Conservation (phyloP, 1,140 invertebrate genomes). For the Apis mellifera region DNA sequence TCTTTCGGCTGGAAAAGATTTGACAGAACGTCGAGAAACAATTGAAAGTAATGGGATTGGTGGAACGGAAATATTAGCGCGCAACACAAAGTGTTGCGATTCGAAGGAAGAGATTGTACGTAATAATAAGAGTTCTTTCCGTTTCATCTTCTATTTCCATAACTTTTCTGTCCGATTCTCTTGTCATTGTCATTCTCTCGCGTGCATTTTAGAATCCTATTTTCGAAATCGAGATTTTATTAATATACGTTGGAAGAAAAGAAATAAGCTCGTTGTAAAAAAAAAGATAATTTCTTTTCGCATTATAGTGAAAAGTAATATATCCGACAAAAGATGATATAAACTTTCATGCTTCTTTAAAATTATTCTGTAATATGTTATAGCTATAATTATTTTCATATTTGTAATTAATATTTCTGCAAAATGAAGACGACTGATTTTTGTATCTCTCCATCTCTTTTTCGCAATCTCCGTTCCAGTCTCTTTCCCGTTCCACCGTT, state of each 20-base stretch:
- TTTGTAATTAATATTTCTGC: neutral
- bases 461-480: too few relatives aligned
- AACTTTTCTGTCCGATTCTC: neutral
- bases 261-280: too few relatives aligned
- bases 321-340: too few relatives aligned
- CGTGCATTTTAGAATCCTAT: too few relatives aligned
- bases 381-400: too few relatives aligned
- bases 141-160: neutral
- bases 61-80: conserved; percentile 38
- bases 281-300: too few relatives aligned
- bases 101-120: conserved; percentile 51
- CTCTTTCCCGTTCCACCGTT: neutral
- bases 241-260: too few relatives aligned
- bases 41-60: conserved; percentile 56
- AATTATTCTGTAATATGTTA: too few relatives aligned
- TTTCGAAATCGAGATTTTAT: too few relatives aligned
- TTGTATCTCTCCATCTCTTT: neutral
- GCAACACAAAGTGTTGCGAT: conserved; percentile 45
- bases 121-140: conserved; percentile 44
- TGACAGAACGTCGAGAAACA: conserved; percentile 22
- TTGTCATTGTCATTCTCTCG: neutral
- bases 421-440: too few relatives aligned
- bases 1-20: conserved; percentile 15
- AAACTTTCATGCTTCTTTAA: too few relatives aligned
- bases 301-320: too few relatives aligned